Conservation (phyloP, 1,140 invertebrate genomes). For the Scaptomyza pallida region DNA sequence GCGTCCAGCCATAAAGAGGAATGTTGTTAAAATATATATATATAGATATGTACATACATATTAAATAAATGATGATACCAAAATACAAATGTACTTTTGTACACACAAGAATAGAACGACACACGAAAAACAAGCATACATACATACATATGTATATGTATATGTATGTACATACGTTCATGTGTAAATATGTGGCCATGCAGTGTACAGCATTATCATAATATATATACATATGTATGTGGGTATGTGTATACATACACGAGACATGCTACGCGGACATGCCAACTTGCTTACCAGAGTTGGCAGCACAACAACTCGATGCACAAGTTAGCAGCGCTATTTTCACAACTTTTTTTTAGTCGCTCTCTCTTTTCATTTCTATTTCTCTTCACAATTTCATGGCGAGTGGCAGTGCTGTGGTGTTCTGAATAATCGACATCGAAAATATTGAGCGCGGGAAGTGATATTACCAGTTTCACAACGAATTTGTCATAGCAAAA, state of each 20-base stretch:
- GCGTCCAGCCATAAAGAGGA: constrained; percentile 44
- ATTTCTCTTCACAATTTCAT: constrained; percentile 52
- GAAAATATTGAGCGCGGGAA: constrained; percentile 60
- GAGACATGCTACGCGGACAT: constrained; percentile 22
- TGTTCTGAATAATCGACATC: constrained; percentile 53
- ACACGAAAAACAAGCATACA: background rate
- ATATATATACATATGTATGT: background rate
- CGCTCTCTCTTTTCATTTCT: constrained; percentile 51
- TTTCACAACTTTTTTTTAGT: constrained; percentile 19
- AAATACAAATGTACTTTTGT: constrained; percentile 2
- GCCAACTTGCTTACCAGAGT: constrained; percentile 38
- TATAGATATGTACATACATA: constrained; percentile 18
- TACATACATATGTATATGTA: constrained; percentile 2
- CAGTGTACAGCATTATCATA: background rate
- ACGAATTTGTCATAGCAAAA: constrained; percentile 42
- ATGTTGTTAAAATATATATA: constrained; percentile 34
- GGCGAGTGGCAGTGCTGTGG: constrained; percentile 50
- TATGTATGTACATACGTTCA: background rate
- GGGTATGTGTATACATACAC: constrained; percentile 11
- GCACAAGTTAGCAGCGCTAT: constrained; percentile 29
- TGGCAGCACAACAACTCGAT: constrained; percentile 16
- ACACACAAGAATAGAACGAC: background rate
- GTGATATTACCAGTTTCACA: constrained; percentile 45
- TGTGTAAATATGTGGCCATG: no score
- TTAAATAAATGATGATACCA: constrained; percentile 32